Base-by-base conservation (phyloP, 2,113 vertebrate species). In the Hyla sarda region DNA sequence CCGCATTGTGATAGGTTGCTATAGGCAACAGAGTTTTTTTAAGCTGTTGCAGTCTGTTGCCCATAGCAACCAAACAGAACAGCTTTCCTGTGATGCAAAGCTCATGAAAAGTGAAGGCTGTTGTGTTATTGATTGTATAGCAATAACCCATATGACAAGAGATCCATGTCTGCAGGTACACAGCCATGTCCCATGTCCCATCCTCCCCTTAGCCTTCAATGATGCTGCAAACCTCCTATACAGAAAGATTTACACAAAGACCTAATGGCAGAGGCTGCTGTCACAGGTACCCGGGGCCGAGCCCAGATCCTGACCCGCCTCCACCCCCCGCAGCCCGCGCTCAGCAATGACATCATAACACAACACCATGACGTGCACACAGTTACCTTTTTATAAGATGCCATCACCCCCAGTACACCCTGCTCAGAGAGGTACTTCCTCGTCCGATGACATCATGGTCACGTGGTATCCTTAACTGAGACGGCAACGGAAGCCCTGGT, bases 371-470 rank as follows among this genome's bases (percentile, higher is more conserved):
- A 37, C 32, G 67, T 3, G 1, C 47, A 1, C 3, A 79, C 1
- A 4, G 13, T 84, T 80, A 86, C 84, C 84, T 86, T 86, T 81
- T 86, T 86, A 54, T 86, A 86, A 80, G 84, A 80, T 86, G 84
- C 84, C 84, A 86, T 86, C 76, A 86, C 84, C 84, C 80, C 75
- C 76, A 30, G 47, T 72, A 28, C 84, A 86, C 75, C 76, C 75
- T 30, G 30, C 21, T 86, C 76, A 86, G 7, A 41, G 0, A 86
- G 62, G 4, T 21, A 86, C 84, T 86, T 86, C 84, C 84, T 86
- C 84, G 67, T 86, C 84, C 37, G 48, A 86, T 81, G 84, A 86
- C 84, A 72, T 81, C 84, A 81, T 28, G 25, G 48, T 86, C 84
- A 86, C 76, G 13, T 86, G 84, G 17, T 45, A 3, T 8, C 14